Base-by-base conservation (phyloP, 2,797 vertebrate genomes). In the Prunella strophiata region DNA sequence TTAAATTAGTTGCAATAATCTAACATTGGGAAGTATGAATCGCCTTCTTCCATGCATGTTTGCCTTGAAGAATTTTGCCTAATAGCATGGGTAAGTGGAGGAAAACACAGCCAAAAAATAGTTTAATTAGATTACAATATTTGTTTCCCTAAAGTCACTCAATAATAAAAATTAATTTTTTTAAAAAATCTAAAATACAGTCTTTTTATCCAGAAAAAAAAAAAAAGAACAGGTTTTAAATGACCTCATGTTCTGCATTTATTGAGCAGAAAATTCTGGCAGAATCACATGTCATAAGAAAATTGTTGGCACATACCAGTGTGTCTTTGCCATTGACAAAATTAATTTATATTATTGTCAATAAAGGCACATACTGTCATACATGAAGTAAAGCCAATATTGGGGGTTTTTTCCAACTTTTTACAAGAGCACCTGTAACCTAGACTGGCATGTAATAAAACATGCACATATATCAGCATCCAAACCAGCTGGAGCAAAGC, bases 381-480 rank as follows among this genome's bases (percentile, higher is more conserved):
- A 71, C 6, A 23, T 5, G 5, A 88, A 47, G 6, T 58, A 81
- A 88, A 61, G 8, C 5, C 4, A 62, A 9, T 27, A 5, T 8
- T 62, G 14, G 7, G 3, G 0, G 0, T 0, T 27, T 57, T 77
- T 32, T 47, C 19, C 29, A 71, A 4, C 13, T 59, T 65, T 51
- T 58, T 86, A 40, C 2, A 5, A 58, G 38, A 58, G 0, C 25
- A 29, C 10, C 47, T 45, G 34, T 42, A 42, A 42, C 36, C 14
- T 55, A 13, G 38, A 74, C 11, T 36, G 54, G 15, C 3, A 4
- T 36, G 11, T 29, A 77, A 66, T 15, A 67, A 61, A 32, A 4
- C 55, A 29, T 22, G 19, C 3, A 25, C 4, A 8, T 47, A 19
- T 59, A 34, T 14, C 29, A 61, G 20, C 34, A 43, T 36, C 77